Evolutionary conservation across 2,113 vertebrate species (phyloP), one percentile per base, ranked within the genome.

Genomic region (Cynopterus brachyotis): DNA sequence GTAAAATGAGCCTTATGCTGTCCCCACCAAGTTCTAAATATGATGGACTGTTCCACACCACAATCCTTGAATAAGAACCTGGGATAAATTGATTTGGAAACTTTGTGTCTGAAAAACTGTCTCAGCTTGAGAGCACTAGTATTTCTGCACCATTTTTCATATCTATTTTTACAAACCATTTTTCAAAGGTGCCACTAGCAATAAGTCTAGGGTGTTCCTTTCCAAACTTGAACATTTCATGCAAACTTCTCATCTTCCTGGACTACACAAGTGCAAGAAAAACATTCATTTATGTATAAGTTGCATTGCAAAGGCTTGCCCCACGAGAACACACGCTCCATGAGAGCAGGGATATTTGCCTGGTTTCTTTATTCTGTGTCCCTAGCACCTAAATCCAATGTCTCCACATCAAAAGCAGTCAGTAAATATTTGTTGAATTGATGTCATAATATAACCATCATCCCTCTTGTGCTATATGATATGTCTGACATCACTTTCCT

Each of bases 71-170:
- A 76, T 88, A 91, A 96, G 87, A 95, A 96, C 24, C 91, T 45
- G 50, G 72, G 89, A 96, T 96, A 95, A 97, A 98, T 96, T 9
- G 24, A 93, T n/a, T 60, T 97, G 81, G 91, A 81, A 93, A 89
- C 53, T 79, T 97, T 50, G 20, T 80, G 55, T 64, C 94, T 97
- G 89, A 97, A 89, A 97, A 97, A 96, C 80, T 7, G 0, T 89
- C 92, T 92, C 91, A 89, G 78, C 70, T 92, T 89, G 50, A 91
- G 20, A 93, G n/a, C 3, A 0, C 64, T 90, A 96, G 70, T 86
- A 92, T 81, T 26, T 78, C 87, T 85, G 57, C 0, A 32, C 75
- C 62, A 83, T 73, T 96, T 98, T 98, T 92, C 96, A 92, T 70
- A 66, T 79, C 92, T 92, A 32, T 78, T 95, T 93, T 94, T 91